phyloP scores from a whole-genome alignment of 1,140 invertebrate genomes.

The Gryon sp. region DNA sequence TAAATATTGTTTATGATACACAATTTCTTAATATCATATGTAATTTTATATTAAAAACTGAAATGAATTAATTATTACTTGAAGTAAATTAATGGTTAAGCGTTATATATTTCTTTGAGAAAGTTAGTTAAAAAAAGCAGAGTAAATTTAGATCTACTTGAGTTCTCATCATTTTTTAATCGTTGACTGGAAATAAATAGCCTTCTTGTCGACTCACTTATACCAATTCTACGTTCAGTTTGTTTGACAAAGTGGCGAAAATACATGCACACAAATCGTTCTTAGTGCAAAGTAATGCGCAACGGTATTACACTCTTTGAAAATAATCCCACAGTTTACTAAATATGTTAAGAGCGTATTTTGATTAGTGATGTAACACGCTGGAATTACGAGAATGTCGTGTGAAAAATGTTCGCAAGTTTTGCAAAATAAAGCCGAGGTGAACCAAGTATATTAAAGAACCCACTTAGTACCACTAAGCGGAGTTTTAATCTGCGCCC shows the following conservation, averaged over 20 bases:
- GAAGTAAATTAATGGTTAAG: too few species aligned
- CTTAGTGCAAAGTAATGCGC: constrained; percentile 1
- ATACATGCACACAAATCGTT: constrained; percentile 1
- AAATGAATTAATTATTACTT: too few species aligned
- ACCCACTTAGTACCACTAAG: constrained; percentile 25
- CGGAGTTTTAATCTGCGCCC: constrained; percentile 15
- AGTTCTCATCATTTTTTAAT: constrained; percentile 16
- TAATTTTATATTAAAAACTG: too few species aligned
- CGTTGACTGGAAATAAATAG: constrained; percentile 24
- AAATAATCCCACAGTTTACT: constrained; percentile 15
- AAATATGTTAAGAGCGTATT: constrained; percentile 24
- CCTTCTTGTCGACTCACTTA: constrained; percentile 3
- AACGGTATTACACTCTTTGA: constrained; percentile 19
- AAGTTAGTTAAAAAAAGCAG: background rate
- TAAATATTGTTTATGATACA: too few species aligned
- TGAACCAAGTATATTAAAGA: constrained; percentile 37
- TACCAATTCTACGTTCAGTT: constrained; percentile 25
- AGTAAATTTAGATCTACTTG: background rate
- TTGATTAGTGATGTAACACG: background rate
- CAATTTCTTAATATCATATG: too few species aligned
- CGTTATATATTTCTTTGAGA: too few species aligned
- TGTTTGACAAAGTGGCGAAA: constrained; percentile 12
- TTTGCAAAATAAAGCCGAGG: constrained; percentile 11
- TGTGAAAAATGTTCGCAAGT: constrained; percentile 14
- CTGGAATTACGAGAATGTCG: constrained; percentile 10